Evolutionary conservation across 2,888 invertebrate genomes (phyloP), one percentile per base, ranked within the genome.

Genomic region (Epistrophe eligans): DNA sequence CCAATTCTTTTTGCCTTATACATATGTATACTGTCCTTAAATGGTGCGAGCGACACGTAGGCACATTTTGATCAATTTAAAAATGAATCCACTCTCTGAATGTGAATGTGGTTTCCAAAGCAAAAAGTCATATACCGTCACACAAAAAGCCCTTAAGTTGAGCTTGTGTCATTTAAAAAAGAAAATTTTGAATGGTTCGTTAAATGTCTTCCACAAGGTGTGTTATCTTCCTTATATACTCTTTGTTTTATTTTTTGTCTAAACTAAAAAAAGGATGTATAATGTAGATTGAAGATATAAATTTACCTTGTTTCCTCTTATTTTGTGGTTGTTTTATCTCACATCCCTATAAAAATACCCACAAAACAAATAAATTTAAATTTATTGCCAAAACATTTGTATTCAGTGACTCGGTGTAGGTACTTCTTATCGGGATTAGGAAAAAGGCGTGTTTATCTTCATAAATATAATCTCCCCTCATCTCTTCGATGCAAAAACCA

Each of bases 331-430:
- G 3, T 0, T 35, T 19, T 19, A 19, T 38, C 8, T 24, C 48
- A 17, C 45, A 45, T 45, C n/a, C 45, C 6, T 7, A 45, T n/a
- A 28, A 57, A 24, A n/a, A 32, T 58, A 6, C 15, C 60, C 40
- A 7, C 8, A 60, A 60, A 24, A 13, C 38, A 40, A 40, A 60
- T 60, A 60, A 24, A 60, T 60, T 60, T 38, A 40, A 60, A 60
- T 60, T 60, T 60, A 60, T 38, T 60, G 17, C 40, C 15, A 15
- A 40, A 19, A 40, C 19, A 40, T 60, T 40, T 40, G 40, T 40
- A 60, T 60, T 40, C 38, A 60, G 38, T 40, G 38, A 60, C 7
- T 60, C 60, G 0, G 17, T 40, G 45, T n/a, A n/a, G n/a, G n/a
- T 45, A 64, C 15, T 17, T 45, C 28, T 32, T 64, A 17, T 32